Percentiles rank a stretch among this genome's conserved stretches.
These are phyloP conservation scores for Beris morrisii DNA, from an alignment of 2,888 invertebrate species.

Conservation along the genomic window DNA sequence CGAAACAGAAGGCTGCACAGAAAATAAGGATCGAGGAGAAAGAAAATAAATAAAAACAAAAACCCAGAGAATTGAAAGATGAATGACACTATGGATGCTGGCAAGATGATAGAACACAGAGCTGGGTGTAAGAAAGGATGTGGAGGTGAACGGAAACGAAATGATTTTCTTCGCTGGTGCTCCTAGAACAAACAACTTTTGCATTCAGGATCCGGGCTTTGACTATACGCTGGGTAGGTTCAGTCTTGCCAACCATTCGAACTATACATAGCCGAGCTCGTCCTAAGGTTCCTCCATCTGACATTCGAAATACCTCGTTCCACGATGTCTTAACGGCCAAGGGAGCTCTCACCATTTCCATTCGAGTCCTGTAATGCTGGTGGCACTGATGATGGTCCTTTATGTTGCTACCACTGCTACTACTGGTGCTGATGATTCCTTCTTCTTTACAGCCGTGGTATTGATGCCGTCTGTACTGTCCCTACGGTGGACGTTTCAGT, in stretches of 20 bases:
- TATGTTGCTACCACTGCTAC: neutral
- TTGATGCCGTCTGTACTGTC: constrained; percentile 38
- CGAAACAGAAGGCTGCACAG: constrained; percentile 34
- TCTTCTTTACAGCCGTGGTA: constrained; percentile 10
- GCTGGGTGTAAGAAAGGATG: constrained; percentile 10
- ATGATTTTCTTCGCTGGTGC: constrained; percentile 22
- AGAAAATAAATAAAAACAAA: constrained; percentile 20
- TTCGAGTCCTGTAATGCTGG: constrained; percentile 13
- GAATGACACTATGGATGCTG: constrained; percentile 35
- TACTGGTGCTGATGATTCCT: neutral
- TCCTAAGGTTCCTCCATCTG: neutral
- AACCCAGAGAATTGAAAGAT: constrained; percentile 36
- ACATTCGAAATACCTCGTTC: neutral
- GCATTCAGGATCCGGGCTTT: neutral
- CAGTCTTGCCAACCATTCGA: neutral
- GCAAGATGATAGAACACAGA: neutral
- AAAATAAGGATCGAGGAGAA: constrained; percentile 28
- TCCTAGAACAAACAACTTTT: constrained; percentile 17
- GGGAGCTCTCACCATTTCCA: constrained; percentile 7
- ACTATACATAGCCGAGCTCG: neutral
- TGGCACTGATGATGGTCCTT: constrained; percentile 3
- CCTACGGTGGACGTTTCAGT: constrained; percentile 44
- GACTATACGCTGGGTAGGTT: neutral
- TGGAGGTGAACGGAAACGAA: constrained; percentile 7
- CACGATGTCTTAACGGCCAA: neutral